Evolutionary conservation across 2,888 invertebrate species (phyloP).

Genomic region (Conomelus anceps): DNA sequence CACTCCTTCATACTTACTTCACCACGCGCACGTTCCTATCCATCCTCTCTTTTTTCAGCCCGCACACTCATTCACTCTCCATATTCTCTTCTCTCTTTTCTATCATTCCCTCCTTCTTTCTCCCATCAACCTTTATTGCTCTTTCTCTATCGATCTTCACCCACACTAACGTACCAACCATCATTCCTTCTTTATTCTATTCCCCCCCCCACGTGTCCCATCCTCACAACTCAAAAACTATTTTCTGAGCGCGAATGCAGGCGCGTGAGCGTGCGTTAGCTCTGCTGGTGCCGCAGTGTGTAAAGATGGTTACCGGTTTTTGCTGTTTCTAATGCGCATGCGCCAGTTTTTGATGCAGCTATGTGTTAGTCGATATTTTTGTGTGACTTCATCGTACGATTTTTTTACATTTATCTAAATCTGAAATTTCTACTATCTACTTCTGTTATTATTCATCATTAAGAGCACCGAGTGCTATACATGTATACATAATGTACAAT

Average conservation of each 20-base stretch:
- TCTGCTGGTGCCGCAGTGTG: background rate
- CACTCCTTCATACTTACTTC: background rate
- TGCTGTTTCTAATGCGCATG: background rate
- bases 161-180: slow-evolving; percentile 1
- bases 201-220: background rate
- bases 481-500: too few relatives aligned
- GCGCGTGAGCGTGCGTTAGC: background rate
- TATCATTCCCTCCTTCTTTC: background rate
- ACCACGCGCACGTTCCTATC: slow-evolving; percentile 6
- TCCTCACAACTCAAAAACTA: background rate
- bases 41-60: slow-evolving; percentile 16
- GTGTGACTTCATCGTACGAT: background rate
- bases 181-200: background rate
- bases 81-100: too few relatives aligned
- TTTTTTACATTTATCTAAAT: background rate
- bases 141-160: slow-evolving; percentile 11
- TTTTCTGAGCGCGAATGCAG: background rate
- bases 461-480: too few relatives aligned
- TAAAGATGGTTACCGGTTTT: background rate
- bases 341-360: background rate
- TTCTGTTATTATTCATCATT: background rate
- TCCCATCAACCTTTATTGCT: background rate
- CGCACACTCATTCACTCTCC: background rate
- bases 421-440: background rate
- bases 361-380: background rate